Base-by-base conservation (phyloP, 2,888 invertebrate species). In the Mamestra brassicae region DNA sequence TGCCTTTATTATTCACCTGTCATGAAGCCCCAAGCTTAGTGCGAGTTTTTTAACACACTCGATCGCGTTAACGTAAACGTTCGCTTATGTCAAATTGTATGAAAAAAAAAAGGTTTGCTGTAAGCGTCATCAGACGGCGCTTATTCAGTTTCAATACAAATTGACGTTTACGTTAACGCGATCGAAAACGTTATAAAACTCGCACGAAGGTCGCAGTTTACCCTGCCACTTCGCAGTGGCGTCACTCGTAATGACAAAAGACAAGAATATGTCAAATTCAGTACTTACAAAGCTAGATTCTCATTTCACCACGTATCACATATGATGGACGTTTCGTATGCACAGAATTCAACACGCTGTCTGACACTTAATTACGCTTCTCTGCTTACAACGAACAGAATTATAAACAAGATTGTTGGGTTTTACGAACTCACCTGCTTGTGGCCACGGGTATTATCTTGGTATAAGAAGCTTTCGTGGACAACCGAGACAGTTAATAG, bases 341-440 rank as follows among this genome's bases (percentile, higher is more conserved):
- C 60, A 34, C 6, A 45, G 63, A 47, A 69, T 52, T 64, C 47
- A 42, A 77, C 64, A 80, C 15, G 62, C 55, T 36, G 55, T 67
- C 72, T 70, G 73, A 36, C 66, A 67, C 70, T 67, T 61, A 38
- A 77, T 77, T 74, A 81, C 55, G 45, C 6, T 54, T 60, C 36
- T 64, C 57, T 58, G n/a, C 55, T 64, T 60, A 42, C 67, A 64
- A 38, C 42, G 55, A 58, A 38, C 34, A 11, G 66, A 70, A 66
- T 81, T 55, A 76, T 71, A 64, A 61, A 80, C 63, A 71, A 54
- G 71, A 54, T 54, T 58, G 15, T 36, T 71, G 11, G 17, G 38
- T 80, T 80, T 57, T 55, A 42, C 58, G 7, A 58, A 62, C 45
- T 4, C 66, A 64, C 38, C 47, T 67, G 64, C 36, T 50, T 34